These are phyloP conservation scores for Kryptopterus vitreolus DNA, from an alignment of 2,797 vertebrate species.

Conservation along the genomic window DNA sequence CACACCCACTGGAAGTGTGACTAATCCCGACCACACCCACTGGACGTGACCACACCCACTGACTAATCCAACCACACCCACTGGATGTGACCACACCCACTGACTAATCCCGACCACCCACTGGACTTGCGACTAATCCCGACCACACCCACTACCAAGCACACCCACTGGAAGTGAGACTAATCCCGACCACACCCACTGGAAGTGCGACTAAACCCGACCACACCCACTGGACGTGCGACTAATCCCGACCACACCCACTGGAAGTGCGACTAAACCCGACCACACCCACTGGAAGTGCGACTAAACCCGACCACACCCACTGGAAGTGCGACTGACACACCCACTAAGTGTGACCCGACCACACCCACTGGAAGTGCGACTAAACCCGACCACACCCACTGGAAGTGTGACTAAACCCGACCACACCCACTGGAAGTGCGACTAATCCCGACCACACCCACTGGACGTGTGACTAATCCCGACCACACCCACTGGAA, in stretches of 20 bases:
- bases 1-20: too few relatives aligned
- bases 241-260: background rate
- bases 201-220: too few relatives aligned
- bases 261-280: background rate
- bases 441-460: fast-evolving
- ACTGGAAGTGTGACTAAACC: too few relatives aligned
- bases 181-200: background rate
- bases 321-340: background rate
- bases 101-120: background rate
- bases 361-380: background rate
- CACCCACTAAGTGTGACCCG: too few relatives aligned
- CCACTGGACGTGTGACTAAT: background rate
- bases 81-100: background rate
- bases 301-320: too few relatives aligned
- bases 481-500: background rate
- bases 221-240: background rate
- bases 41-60: background rate
- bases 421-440: too few relatives aligned
- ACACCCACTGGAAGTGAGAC: background rate
- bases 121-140: background rate
- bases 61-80: background rate
- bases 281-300: too few relatives aligned
- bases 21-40: background rate
- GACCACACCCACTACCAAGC: background rate
- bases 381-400: background rate